phyloP scores from a whole-genome alignment of 2,113 vertebrate genomes.

The Syrrhaptes paradoxus region DNA sequence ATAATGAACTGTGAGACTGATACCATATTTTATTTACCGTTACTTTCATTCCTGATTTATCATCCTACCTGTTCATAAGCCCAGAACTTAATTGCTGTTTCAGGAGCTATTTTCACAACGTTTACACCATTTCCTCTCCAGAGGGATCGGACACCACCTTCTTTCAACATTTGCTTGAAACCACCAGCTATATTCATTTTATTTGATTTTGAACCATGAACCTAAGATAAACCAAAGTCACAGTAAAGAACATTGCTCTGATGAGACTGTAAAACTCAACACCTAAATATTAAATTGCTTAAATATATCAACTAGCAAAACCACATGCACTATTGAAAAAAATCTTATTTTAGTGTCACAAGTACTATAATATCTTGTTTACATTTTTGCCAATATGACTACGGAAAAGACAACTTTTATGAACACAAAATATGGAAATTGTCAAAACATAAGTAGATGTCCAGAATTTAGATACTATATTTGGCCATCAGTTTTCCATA shows the following conservation, averaged over 20 bases:
- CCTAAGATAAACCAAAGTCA: slow-evolving; percentile 74
- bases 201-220: slow-evolving; percentile 86
- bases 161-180: slow-evolving; percentile 89
- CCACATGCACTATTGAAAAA: neutral
- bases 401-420: neutral
- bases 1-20: neutral
- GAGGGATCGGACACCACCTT: slow-evolving; percentile 87
- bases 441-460: neutral
- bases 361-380: neutral
- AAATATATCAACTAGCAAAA: neutral
- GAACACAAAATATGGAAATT: neutral
- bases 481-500: neutral
- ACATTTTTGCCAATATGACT: neutral
- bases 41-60: neutral
- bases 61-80: slow-evolving; percentile 90
- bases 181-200: slow-evolving; percentile 83
- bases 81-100: slow-evolving; percentile 95
- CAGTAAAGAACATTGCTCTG: neutral
- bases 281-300: neutral
- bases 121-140: slow-evolving; percentile 96
- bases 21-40: neutral
- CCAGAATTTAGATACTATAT: neutral
- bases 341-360: neutral
- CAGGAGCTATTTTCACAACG: slow-evolving; percentile 94
- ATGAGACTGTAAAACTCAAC: neutral